Evolutionary conservation across 2,888 invertebrate genomes (phyloP).

Genomic region (Acrobeloides nanus): DNA sequence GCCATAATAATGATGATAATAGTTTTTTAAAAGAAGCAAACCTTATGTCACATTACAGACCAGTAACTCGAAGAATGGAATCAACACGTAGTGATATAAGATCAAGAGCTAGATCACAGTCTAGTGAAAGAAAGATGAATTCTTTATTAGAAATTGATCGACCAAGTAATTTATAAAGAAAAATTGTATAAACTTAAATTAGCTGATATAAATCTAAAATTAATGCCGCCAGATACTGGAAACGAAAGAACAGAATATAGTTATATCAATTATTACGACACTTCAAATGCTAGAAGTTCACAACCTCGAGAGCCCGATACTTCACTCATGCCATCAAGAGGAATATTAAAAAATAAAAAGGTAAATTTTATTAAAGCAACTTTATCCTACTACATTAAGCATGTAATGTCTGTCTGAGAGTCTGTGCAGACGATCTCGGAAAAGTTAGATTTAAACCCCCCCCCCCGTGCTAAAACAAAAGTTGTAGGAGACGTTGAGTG

Average conservation of each 20-base stretch:
- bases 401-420: background rate
- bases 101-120: conserved; percentile 31
- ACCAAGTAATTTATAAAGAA: background rate
- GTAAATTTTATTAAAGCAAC: conserved; percentile 13
- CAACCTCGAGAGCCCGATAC: conserved; percentile 25
- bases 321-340: conserved; percentile 22
- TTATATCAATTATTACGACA: conserved; percentile 49
- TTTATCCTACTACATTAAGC: background rate
- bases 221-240: conserved; percentile 31
- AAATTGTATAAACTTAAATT: conserved; percentile 3
- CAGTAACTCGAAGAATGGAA: conserved; percentile 27
- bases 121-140: conserved; percentile 24
- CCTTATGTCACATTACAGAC: conserved; percentile 12
- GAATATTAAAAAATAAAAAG: conserved; percentile 50
- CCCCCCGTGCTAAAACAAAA: too few species aligned
- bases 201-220: conserved; percentile 11
- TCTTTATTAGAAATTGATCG: conserved; percentile 11
- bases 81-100: conserved; percentile 23
- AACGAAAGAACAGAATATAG: conserved; percentile 31
- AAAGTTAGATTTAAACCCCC: too few species aligned
- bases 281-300: conserved; percentile 21
- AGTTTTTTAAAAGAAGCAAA: background rate
- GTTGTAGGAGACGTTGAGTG: too few species aligned
- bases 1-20: background rate
- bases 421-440: background rate